Base-by-base conservation (phyloP, 2,113 vertebrate genomes). In the Thamnophis sirtalis region DNA sequence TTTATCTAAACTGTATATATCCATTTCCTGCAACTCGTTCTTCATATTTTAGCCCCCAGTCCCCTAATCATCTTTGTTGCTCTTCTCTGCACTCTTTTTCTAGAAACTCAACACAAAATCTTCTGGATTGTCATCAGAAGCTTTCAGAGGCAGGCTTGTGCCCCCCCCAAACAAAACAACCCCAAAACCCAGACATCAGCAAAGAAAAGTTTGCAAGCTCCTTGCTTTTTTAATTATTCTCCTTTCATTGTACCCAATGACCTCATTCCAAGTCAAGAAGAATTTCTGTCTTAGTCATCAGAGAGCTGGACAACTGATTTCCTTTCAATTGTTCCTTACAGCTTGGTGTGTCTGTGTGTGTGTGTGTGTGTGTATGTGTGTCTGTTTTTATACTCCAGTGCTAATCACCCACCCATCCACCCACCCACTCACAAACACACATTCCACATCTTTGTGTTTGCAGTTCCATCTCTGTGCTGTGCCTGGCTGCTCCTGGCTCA, bases 301-400 rank as follows among this genome's bases (percentile, higher is more conserved):
- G 84, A 93, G 90, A 94, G 95, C 95, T 5, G 90, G 93, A 96
- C 93, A 73, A 48, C 8, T 11, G 24, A 24, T 91, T 60, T 93
- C 95, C 95, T 93, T 90, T 92, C 93, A 93, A 63, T 84, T 84
- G 91, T 87, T 33, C 94, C 89, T 94, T 90, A 51, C 0, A 38
- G 94, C 93, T 88, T 91, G 93, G 9, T 56, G 88, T 55, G 92
- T 92, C 94, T 89, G 94, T 96, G 92, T 93, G 90, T 63, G 10
- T 63, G 9, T 94, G 10, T 63, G 10, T 63, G 9, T 94, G 10
- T 63, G 24, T 10, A 9, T 84, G 89, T 73, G 92, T 92, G 94
- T 87, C 94, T 96, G 93, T 93, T 90, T 94, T 96, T 95, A 87
- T 93, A 88, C 80, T 90, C 53, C 0, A 80, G 33, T 94, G 91